A percentile compares a stretch with the other conserved stretches of the same genome.
Conservation (phyloP, 2,113 vertebrate genomes). For the Dipodomys stephensi region DNA sequence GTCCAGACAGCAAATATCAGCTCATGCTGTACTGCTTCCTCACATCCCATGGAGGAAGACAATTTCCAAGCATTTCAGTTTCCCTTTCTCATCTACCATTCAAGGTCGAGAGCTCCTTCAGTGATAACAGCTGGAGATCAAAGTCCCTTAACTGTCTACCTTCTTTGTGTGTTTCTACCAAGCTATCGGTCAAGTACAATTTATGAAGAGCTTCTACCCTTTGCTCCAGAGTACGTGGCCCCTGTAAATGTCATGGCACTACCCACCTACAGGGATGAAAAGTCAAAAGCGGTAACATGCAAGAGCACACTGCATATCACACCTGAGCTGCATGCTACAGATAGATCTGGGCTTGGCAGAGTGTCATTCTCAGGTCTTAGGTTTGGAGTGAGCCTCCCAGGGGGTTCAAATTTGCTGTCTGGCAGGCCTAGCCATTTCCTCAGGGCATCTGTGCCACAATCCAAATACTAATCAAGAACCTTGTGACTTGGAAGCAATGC, state of each 20-base stretch:
- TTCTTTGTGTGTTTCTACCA: neutral
- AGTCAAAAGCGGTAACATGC: no score
- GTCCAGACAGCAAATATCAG: neutral
- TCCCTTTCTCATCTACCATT: neutral
- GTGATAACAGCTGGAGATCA: neutral
- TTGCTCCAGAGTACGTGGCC: neutral
- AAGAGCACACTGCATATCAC: no score
- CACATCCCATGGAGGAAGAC: rapidly evolving
- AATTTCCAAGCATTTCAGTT: neutral
- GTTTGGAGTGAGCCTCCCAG: no score
- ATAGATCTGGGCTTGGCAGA: no score
- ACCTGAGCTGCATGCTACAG: no score
- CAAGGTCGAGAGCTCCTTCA: neutral
- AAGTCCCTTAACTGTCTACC: neutral
- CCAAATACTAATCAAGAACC: neutral
- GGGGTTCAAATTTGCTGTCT: no score
- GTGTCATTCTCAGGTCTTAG: no score
- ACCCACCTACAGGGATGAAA: neutral
- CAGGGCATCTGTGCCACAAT: neutral
- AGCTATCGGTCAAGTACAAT: neutral
- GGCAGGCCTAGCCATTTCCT: neutral
- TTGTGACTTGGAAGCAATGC: neutral
- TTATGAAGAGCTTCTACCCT: neutral
- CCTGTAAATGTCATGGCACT: neutral
- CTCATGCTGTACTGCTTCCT: rapidly evolving